Base-by-base conservation (phyloP, 2,113 vertebrate genomes). In the Bambusicola thoracicus region DNA sequence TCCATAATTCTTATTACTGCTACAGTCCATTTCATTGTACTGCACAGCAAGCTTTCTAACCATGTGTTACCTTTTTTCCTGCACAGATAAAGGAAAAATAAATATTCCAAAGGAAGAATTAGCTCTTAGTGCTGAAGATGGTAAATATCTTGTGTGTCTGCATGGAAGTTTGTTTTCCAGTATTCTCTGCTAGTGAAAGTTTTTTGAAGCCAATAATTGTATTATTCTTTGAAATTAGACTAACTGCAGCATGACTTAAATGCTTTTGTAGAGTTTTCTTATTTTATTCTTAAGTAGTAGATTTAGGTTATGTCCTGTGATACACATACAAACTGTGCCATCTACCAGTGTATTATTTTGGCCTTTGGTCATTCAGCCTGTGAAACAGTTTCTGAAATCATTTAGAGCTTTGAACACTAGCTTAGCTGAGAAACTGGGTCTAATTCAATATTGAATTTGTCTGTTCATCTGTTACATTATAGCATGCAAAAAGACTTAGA, bases 111-210 rank as follows among this genome's bases (percentile, higher is more conserved):
- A 95, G 93, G 98, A 98, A 95, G 97, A 98, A 93, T 96, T 98
- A 90, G 96, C 98, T 80, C 96, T 94, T 96, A 99, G 98, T 98
- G 96, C 97, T 88, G 97, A 98, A 97, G 97, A 99, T 97, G 98
- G 98, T 98, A 98, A 98, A 97, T 97, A 98, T 97, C 32, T 85
- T 74, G 94, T 97, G 78, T 96, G 27, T 95, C 65, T 97, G 95
- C 96, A 96, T 98, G 97, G 93, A 75, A 94, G 4, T 53, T 72
- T 89, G 59, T 18, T 73, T 59, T 89, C 24, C 29, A 79, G 8
- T 63, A 25, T 36, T 22, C 6, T 76, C 17, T 85, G 19, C n/a
- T 74, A 82, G 22, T 20, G 19, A 75, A 80, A 24, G 48, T 62
- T 30, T 63, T 70, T 18, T 48, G 30, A 3, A 81, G 65, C 11